Base-by-base conservation (phyloP, 2,113 vertebrate species). In the Polyodon spathula region DNA sequence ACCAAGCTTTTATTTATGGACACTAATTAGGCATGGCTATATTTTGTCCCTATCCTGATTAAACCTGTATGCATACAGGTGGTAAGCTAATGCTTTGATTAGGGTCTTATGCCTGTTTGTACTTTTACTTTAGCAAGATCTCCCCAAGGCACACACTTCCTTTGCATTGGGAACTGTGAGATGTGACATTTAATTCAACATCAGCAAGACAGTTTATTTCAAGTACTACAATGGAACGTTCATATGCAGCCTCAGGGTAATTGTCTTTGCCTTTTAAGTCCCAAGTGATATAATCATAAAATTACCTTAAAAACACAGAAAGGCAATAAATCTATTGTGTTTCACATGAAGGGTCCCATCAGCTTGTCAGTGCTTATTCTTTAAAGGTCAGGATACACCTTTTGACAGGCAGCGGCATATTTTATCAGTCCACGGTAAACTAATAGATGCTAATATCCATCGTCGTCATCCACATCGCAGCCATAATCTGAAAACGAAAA, bases 381-480 rank as follows among this genome's bases (percentile, higher is more conserved):
- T 39, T 12, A 16, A 14, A 8, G 40, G 40, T 37, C 38, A 43
- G 2, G 37, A 39, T 5, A n/a, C 40, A 17, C 8, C 44, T 59
- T 27, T 46, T 8, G 11, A 5, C 40, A 16, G 15, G 41, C 40
- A 27, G 41, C 40, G 5, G 46, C 11, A n/a, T n/a, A n/a, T 5
- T 40, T 41, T 51, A 17, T 39, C 44, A 15, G 16, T 27, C 52
- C 60, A 8, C 52, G 46, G 58, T n/a, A 27, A 15, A 60, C 8
- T 65, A 68, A 39, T 16, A 43, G 9, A 6, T 0, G 68, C 46
- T 84, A 91, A 75, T 87, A 90, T 56, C 86, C 88, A 0, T 95
- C 89, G 0, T 95, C 93, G 0, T 93, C 91, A 0, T 97, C 94
- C 8, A 80, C 71, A 0, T 96, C 93, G 59, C 82, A 93, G 69